Evolutionary conservation across 2,888 invertebrate genomes (phyloP), one percentile per base, ranked within the genome.

Genomic region (Eupithecia inturbata): DNA sequence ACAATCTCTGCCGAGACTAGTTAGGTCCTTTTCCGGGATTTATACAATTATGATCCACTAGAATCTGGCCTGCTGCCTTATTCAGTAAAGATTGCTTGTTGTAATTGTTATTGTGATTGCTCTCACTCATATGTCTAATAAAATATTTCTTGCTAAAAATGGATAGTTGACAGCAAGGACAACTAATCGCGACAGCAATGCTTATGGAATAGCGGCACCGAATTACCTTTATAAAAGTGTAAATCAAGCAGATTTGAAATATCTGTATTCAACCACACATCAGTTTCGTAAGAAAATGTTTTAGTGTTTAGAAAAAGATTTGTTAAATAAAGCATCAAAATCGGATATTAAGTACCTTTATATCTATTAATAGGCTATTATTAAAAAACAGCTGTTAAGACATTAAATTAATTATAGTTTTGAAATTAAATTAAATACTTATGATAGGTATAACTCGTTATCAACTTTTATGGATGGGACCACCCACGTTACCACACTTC

Each of bases 11-110:
- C 28, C n/a, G n/a, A n/a, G n/a, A n/a, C n/a, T 49, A 3, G 19
- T 49, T 49, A n/a, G 22, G 22, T 26, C 22, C 53, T 26, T 53
- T 53, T 68, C 49, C 67, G 67, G 49, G 49, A n/a, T 14, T 31
- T 22, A 53, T 68, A 22, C 67, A 68, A 68, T 68, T 68, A 53
- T 22, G 33, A 53, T 68, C 9, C n/a, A 49, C 26, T 60, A 14
- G 14, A 45, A 60, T 57, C 26, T 26, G 12, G 5, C 57, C 57
- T 14, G 57, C 22, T 22, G 10, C 22, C n/a, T 53, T 16, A 28
- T 28, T 28, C 60, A 60, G 26, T 60, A 16, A n/a, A 60, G 28
- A 16, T 60, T 60, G 28, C 60, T 60, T n/a, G n/a, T 60, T 9
- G 57, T 57, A 3, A 57, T 57, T 60, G 49, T 49, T 7, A 22